Conservation (phyloP, 2,113 vertebrate species). For the Cyanoderma ruficeps region DNA sequence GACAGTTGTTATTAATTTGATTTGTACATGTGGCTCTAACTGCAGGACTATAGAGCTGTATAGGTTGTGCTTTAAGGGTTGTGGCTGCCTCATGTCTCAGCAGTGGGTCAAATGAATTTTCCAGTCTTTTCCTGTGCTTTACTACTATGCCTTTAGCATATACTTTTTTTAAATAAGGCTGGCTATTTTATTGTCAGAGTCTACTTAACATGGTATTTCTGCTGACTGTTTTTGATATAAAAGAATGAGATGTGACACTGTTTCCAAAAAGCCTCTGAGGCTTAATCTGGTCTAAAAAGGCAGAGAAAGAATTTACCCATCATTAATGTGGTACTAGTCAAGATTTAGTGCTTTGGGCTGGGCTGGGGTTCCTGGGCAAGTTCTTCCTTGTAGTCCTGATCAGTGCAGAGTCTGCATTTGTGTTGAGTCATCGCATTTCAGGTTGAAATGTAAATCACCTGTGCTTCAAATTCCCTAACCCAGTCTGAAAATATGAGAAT, state of each 20-base stretch:
- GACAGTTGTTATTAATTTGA: neutral
- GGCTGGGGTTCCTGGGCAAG: neutral
- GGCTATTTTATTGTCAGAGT: neutral
- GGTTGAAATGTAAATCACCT: neutral
- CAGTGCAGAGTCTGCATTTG: neutral
- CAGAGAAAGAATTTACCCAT: neutral
- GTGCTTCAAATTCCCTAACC: neutral
- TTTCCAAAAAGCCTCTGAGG: neutral
- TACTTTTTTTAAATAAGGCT: neutral
- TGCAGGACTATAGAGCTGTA: fast-evolving
- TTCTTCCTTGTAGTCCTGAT: neutral
- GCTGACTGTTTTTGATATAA: neutral
- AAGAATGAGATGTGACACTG: neutral
- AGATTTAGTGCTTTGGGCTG: neutral
- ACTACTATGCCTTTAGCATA: neutral
- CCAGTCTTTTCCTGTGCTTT: neutral
- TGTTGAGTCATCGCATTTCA: neutral
- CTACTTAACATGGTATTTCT: neutral
- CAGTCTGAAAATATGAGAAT: neutral
- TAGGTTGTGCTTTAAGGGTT: neutral
- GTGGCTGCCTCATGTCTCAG: neutral
- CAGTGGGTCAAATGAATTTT: neutral
- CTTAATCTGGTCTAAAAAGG: neutral
- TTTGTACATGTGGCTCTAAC: neutral
- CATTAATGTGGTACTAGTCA: neutral